Base-by-base conservation (phyloP, 2,888 invertebrate species). In the Lithophane socia region DNA sequence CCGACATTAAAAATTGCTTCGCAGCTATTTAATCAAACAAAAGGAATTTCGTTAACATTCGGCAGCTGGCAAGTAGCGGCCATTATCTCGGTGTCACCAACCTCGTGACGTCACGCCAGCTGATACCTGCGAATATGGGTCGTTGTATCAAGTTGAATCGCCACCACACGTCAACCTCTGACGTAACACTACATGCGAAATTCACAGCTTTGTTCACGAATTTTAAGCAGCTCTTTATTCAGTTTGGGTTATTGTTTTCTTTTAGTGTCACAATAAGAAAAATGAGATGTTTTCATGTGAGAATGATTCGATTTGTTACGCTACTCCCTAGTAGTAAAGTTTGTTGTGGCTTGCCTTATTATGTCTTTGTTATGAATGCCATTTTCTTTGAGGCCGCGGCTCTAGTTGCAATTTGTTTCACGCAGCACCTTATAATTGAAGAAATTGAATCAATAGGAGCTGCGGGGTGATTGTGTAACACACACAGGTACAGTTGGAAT, bases 61-160 rank as follows among this genome's bases (percentile, higher is more conserved):
- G 86, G 82, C 75, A 77, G 72, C 79, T 72, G 69, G 54, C 68
- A 69, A 75, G 65, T 69, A 16, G 63, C 65, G 61, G 60, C 64
- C 65, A 82, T 88, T 92, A 92, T 93, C 83, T 88, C 18, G 79
- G 87, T 82, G 91, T 93, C 95, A 93, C 84, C 90, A 93, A 94
- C 92, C 95, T 92, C 85, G 83, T 93, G 94, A 94, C 94, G 93
- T 93, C 94, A 93, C 66, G 16, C 82, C 94, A 93, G 93, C 94
- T 94, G 95, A 94, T 94, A 94, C 83, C 86, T 86, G 83, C 67
- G 74, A 84, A 91, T 90, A 80, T 92, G 74, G 91, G 92, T 92
- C 90, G 86, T 82, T 81, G 78, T 83, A 86, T 88, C 84, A 63
- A 77, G 64, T 80, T 79, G 69, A 61, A 67, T 64, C 60, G 69